Evolutionary conservation across 2,113 vertebrate species (phyloP), one percentile per base, ranked within the genome.

Genomic region (Mola mola): DNA sequence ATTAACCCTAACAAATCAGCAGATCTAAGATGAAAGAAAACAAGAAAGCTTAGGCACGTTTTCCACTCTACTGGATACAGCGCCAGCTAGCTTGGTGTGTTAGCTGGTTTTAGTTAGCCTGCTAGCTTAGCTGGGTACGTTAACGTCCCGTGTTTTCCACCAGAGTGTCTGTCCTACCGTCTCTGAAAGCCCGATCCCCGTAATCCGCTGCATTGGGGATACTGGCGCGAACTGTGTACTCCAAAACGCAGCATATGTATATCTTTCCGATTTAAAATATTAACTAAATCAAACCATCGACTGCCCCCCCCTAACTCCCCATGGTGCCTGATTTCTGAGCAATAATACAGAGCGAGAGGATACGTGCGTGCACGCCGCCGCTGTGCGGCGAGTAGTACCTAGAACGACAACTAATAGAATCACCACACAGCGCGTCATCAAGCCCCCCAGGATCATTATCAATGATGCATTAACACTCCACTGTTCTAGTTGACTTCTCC

Each of bases 161-260:
- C 31, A 72, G 86, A 86, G 85, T 86, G 61, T 75, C 25, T 16
- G 58, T 70, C 87, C 59, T 88, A 90, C 89, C 82, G 82, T 89
- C 79, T 90, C 79, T 85, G 89, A 62, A 86, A 84, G 78, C 79
- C 84, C 81, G 88, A 36, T 64, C 84, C 84, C 90, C 89, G 68
- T 84, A 57, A 62, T 85, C 83, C 84, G 46, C 84, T 75, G 85
- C 90, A 92, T 92, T 74, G 88, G 89, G 86, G 83, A 89, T 46
- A 82, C 71, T 79, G 87, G 85, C 87, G 73, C 52, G 64, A 83
- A 81, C 81, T 78, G 67, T 75, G 43, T 78, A 48, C 66, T 76
- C 82, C 79, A 33, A 81, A 78, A 69, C 66, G 85, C 83, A 72
- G 76, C 89, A 91, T 90, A 80, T 53, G 85, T 83, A 78, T 64